A percentile compares a stretch with the other conserved stretches of the same genome.
Evolutionary conservation across 2,797 vertebrate species (phyloP).

Genomic region (Clarias fuscus): DNA sequence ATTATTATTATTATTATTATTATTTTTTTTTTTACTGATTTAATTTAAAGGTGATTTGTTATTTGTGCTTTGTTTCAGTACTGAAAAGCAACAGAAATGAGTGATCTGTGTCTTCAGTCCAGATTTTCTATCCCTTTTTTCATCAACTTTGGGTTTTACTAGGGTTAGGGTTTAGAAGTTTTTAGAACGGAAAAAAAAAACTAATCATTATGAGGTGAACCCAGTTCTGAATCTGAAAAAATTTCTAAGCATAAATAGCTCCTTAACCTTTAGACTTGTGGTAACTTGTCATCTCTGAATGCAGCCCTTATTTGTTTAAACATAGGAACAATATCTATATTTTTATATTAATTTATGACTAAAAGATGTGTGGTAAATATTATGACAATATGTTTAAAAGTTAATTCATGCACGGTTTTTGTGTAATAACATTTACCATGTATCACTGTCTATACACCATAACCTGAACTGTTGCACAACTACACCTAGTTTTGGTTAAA

Average conservation of each 20-base stretch:
- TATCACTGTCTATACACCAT: not conserved
- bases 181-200: not conserved
- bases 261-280: not conserved
- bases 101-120: not conserved
- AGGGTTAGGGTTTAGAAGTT: not conserved
- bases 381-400: not conserved
- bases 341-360: no score
- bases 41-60: not conserved
- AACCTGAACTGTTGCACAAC: not conserved
- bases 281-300: not conserved
- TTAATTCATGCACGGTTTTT: not conserved
- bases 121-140: not conserved
- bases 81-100: no score
- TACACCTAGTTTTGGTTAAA: not conserved
- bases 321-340: no score
- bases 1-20: no score
- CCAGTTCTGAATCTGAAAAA: not conserved
- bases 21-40: not conserved
- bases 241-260: not conserved
- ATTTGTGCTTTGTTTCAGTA: not conserved
- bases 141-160: not conserved
- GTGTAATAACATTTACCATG: not conserved
- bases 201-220: not conserved
- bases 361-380: no score
- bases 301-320: not conserved